phyloP scores from a whole-genome alignment of 2,888 invertebrate genomes.

The Quadriops clusia region DNA sequence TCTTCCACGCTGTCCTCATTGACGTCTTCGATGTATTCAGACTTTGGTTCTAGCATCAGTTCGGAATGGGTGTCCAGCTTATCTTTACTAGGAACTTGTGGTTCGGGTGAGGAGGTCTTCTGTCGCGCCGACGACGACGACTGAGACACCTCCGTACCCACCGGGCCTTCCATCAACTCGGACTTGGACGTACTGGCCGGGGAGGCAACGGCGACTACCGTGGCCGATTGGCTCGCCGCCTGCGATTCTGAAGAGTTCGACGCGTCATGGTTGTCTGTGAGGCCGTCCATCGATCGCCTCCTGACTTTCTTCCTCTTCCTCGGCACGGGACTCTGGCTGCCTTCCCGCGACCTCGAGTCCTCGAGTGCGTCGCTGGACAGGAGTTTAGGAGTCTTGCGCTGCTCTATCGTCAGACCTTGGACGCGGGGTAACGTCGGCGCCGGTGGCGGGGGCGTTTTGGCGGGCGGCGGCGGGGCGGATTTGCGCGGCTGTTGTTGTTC shows the following conservation, averaged over 20 bases:
- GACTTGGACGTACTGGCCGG: conserved; percentile 27
- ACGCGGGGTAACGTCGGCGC: conserved; percentile 33
- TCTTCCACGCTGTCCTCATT: conserved; percentile 72
- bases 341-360: conserved; percentile 46
- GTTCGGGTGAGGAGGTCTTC: conserved; percentile 30
- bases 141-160: conserved; percentile 36
- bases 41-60: conserved; percentile 57
- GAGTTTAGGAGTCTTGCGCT: no score
- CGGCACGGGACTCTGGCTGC: conserved; percentile 59
- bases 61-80: conserved; percentile 45
- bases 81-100: conserved; percentile 41
- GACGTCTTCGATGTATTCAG: conserved; percentile 58
- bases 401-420: conserved; percentile 37
- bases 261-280: conserved; percentile 44
- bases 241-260: conserved; percentile 42
- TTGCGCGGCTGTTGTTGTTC: conserved; percentile 28
- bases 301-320: conserved; percentile 53
- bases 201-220: conserved; percentile 38
- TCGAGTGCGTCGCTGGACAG: conserved; percentile 35
- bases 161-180: conserved; percentile 33
- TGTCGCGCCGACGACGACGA: conserved; percentile 27
- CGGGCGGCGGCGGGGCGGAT: conserved; percentile 30
- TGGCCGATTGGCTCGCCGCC: conserved; percentile 30
- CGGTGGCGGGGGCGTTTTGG: conserved; percentile 39
- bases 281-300: conserved; percentile 49